phyloP scores from a whole-genome alignment of 1,140 invertebrate genomes.

The Drosophila jambulina region DNA sequence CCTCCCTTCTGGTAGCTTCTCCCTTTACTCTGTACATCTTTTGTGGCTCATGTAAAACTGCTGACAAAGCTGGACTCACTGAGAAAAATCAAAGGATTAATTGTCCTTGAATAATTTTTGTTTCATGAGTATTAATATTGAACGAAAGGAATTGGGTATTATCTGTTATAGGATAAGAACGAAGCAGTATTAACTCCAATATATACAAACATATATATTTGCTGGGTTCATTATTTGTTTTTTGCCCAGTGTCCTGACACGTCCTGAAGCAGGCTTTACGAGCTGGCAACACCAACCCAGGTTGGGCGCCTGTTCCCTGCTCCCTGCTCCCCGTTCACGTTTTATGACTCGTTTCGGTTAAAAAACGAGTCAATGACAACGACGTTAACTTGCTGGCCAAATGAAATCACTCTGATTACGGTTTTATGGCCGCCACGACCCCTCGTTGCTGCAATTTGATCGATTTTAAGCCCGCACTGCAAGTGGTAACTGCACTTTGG shows the following conservation, averaged over 20 bases:
- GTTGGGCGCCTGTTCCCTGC: background rate
- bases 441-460: slow-evolving; percentile 42
- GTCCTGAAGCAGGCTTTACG: slow-evolving; percentile 1
- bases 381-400: slow-evolving; percentile 47
- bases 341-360: slow-evolving; percentile 27
- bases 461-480: slow-evolving; percentile 28
- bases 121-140: background rate
- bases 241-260: background rate
- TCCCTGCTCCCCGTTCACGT: background rate
- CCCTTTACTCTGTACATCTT: background rate
- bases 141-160: background rate
- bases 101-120: background rate
- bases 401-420: slow-evolving; percentile 68
- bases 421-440: slow-evolving; percentile 51
- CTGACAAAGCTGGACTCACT: slow-evolving; percentile 16
- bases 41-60: slow-evolving; percentile 9
- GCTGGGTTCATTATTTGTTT: background rate
- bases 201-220: too few relatives aligned
- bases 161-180: background rate
- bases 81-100: background rate
- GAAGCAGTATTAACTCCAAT: background rate
- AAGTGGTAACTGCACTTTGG: slow-evolving; percentile 20
- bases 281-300: background rate
- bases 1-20: too few relatives aligned
- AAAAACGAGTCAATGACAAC: slow-evolving; percentile 19